Evolutionary conservation across 64 coral and sea anemone species (phyloP), one percentile per base, ranked within the genome.

Genomic region (Montipora capricornis): DNA sequence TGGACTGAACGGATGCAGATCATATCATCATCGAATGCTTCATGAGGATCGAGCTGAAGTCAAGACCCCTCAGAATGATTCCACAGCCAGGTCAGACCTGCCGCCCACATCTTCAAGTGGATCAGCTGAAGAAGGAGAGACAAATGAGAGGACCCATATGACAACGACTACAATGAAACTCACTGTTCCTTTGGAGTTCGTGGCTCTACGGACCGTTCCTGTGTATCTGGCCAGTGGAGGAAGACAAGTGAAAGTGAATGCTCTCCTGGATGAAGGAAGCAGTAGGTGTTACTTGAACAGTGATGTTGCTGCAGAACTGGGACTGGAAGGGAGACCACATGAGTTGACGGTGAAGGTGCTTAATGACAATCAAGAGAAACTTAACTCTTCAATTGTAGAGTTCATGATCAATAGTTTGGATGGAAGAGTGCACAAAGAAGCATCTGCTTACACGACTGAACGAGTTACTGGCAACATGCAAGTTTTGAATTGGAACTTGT

Each of bases 381-480:
- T 95, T 52, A 20, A 66, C 22, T 73, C 37, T 14, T 77, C 83
- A 77, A 47, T 80, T 16, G 91, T 87, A 20, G 44, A 93, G 16
- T 93, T 88, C 51, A 75, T 5, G 82, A 87, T 93, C 47, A 87
- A 55, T 47, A 80, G 74, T 85, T 61, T 88, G 6, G 76, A 93
- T 87, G 91, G 75, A 66, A 93, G 80, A 14, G 86, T 69, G 45
- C 46, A 22, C 44, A 83, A 81, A 76, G 10, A 17, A 57, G 91
- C 51, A 0, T 86, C 90, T 55, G 80, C 80, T 17, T 85, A 85
- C 37, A 85, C 90, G 29, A 85, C 93, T 20, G 47, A 90, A 44
- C 74, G 78, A 64, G 87, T 94, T 19, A 94, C 87, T 8, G 93
- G 87, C 20, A 81, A 76, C 81, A 89, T 94, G 93, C 51, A 89